A percentile compares a stretch with the other conserved stretches of the same genome.
Evolutionary conservation across 2,113 vertebrate species (phyloP).

Genomic region (Aptenodytes forsteri): DNA sequence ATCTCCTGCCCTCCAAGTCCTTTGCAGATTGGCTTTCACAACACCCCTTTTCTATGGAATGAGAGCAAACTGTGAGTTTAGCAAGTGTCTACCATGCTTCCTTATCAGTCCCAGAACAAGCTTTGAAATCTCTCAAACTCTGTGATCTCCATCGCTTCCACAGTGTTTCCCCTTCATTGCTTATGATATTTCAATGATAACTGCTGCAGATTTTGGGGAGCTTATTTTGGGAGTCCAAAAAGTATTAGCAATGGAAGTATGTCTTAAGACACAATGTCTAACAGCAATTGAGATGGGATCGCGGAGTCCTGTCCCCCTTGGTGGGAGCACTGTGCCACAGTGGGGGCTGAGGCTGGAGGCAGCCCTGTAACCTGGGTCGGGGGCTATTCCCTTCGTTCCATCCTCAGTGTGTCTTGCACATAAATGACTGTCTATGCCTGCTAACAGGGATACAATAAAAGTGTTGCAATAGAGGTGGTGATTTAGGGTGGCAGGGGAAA

Average conservation of each 20-base stretch:
- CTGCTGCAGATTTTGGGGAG: background rate
- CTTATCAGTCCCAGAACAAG: background rate
- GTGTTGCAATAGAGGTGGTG: background rate
- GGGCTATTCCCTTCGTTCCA: background rate
- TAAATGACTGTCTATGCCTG: background rate
- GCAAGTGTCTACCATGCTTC: background rate
- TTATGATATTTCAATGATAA: background rate
- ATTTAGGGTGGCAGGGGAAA: conserved; percentile 11
- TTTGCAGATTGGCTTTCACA: background rate
- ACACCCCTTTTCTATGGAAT: background rate
- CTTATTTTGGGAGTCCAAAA: background rate
- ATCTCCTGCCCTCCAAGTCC: background rate
- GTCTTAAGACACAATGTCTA: rapidly evolving
- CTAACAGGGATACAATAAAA: background rate
- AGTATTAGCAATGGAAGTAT: background rate
- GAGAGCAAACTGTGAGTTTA: conserved; percentile 20
- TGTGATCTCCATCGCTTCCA: background rate
- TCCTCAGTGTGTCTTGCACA: background rate
- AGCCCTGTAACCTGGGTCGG: rapidly evolving
- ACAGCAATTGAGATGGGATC: background rate
- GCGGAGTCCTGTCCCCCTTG: background rate
- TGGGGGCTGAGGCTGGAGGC: background rate
- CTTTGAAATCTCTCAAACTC: background rate
- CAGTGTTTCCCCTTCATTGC: background rate
- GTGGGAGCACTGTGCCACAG: background rate